Percentiles rank a stretch among this genome's conserved stretches.
Conservation (phyloP, 2,113 vertebrate genomes). For the Amblyornis subalaris region DNA sequence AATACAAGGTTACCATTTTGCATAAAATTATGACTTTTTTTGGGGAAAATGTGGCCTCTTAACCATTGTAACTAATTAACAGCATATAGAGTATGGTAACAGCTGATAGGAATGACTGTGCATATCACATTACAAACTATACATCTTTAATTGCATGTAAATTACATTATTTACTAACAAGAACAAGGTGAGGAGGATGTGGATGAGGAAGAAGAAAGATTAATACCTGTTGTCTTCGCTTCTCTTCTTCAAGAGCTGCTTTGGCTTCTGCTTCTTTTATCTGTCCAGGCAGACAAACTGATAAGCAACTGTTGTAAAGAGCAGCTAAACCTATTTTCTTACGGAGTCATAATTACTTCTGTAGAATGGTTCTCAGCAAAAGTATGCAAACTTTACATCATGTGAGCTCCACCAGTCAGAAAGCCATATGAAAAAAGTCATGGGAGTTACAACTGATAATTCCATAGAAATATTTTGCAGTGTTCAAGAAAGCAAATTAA, state of each 20-base stretch:
- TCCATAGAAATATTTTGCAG: background rate
- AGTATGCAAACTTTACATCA: background rate
- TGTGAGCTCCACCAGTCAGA: background rate
- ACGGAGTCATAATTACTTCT: background rate
- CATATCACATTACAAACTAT: background rate
- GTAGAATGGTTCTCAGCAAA: background rate
- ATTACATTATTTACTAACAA: background rate
- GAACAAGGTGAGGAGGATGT: background rate
- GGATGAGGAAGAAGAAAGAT: background rate
- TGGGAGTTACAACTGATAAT: background rate
- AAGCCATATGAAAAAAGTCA: background rate
- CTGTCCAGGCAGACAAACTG: constrained; percentile 68
- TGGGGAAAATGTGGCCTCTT: background rate
- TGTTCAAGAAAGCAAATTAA: background rate
- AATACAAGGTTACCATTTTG: background rate
- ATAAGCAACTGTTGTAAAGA: background rate
- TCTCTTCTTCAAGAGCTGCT: constrained; percentile 86
- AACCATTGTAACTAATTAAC: background rate
- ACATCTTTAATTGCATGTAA: background rate
- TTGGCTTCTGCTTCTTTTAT: constrained; percentile 87
- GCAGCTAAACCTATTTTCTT: background rate
- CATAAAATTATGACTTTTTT: background rate
- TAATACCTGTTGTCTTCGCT: constrained; percentile 85
- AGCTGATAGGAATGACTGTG: background rate
- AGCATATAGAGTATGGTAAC: background rate